Base-by-base conservation (phyloP, 2,888 invertebrate species). In the Erebia ligea region DNA sequence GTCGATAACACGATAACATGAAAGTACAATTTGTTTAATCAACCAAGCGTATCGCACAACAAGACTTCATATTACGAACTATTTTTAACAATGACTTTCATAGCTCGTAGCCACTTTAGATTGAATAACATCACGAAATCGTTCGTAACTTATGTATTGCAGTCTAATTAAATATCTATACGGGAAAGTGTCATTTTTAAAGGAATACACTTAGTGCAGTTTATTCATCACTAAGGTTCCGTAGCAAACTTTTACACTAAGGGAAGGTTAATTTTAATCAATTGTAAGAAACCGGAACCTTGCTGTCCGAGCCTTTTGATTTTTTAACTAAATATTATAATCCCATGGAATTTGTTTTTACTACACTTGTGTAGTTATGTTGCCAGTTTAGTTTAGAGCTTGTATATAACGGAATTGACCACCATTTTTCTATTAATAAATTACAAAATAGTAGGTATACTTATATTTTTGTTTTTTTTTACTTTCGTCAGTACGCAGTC, bases 1-100 rank as follows among this genome's bases (percentile, higher is more conserved):
- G 8, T 50, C 40, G 3, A 67, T 52, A 77, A 11, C n/a, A n/a
- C 40, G 3, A 67, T 52, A 17, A 77, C 78, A 79, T 78, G 79
- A 83, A 83, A 82, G 79, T 79, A 79, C 79, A 77, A 81, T 83
- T 83, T 81, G 76, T 77, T 72, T 77, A 79, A 76, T 78, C 82
- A 73, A 52, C 72, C 72, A 73, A 79, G 77, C 80, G 76, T 80
- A 66, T 76, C 81, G 66, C 74, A 42, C 62, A 62, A 81, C 79
- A 82, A 81, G 15, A 59, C 40, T 66, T 65, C 54, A 66, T 66
- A 66, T 66, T 52, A 54, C 45, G 11, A 15, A 68, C 42, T 42
- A 54, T 62, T 68, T 67, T 56, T 19, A 21, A 58, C 57, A 50
- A 11, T 25, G 17, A 54, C 52, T 69, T 65, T 59, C 59, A 40